phyloP scores from a whole-genome alignment of 1,140 invertebrate genomes.

The Drosophila ercepeae region DNA sequence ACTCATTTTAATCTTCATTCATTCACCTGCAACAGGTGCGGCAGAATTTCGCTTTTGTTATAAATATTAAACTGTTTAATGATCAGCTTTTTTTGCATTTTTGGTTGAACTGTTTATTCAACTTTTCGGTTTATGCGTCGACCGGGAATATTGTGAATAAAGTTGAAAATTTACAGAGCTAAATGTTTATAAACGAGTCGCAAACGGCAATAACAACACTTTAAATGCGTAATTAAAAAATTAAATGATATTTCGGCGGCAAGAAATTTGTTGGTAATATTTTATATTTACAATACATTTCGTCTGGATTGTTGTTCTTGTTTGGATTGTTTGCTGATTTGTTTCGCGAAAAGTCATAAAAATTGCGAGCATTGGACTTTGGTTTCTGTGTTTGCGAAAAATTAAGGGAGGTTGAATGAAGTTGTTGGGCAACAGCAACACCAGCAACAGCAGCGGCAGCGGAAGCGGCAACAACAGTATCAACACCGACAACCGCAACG shows the following conservation, averaged over 20 bases:
- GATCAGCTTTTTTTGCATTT: conserved; percentile 16
- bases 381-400: conserved; percentile 1
- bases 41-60: conserved; percentile 33
- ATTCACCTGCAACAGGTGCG: conserved; percentile 63
- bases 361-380: conserved; percentile 51
- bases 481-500: background rate
- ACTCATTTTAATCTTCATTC: conserved; percentile 26
- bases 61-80: conserved; percentile 39
- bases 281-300: conserved; percentile 37
- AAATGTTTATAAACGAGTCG: conserved; percentile 66
- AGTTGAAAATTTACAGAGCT: conserved; percentile 19
- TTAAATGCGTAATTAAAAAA: conserved; percentile 67
- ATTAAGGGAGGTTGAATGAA: background rate
- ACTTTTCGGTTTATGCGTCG: conserved; percentile 34
- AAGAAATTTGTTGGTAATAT: conserved; percentile 42
- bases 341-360: conserved; percentile 51
- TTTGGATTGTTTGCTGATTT: conserved; percentile 51
- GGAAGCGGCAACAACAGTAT: background rate
- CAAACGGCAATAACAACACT: conserved; percentile 34
- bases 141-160: conserved; percentile 19
- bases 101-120: conserved; percentile 42
- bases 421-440: conserved; percentile 42
- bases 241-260: conserved; percentile 57
- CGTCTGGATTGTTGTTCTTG: conserved; percentile 16
- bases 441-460: conserved; percentile 38